Conservation (phyloP, 2,113 vertebrate species). For the Aix galericulata region DNA sequence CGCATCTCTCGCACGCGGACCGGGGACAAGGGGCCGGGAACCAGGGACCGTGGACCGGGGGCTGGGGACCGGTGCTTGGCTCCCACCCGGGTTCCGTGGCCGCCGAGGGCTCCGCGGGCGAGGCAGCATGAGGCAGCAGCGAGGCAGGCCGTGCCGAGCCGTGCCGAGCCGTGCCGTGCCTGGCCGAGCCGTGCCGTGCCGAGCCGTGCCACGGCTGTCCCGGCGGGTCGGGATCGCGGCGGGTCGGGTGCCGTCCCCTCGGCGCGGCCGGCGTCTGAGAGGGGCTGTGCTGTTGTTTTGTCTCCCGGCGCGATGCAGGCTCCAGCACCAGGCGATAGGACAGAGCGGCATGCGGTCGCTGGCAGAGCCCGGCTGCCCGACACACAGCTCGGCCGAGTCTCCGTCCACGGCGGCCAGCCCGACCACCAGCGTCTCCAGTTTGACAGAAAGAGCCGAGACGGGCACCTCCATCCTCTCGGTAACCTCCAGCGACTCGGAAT, state of each 20-base stretch:
- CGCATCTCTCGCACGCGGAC: no score
- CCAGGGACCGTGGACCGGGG: neutral
- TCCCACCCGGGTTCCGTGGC: no score
- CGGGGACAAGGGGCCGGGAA: neutral
- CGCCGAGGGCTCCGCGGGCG: no score
- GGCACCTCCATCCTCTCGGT: conserved; percentile 98
- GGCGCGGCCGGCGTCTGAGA: conserved; percentile 35
- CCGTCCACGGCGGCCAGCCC: conserved; percentile 97
- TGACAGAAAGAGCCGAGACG: conserved; percentile 95
- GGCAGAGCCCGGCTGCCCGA: conserved; percentile 94
- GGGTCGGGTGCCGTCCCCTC: neutral
- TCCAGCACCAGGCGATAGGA: conserved; percentile 98
- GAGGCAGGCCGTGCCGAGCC: no score
- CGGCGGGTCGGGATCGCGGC: neutral
- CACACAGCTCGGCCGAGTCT: conserved; percentile 97
- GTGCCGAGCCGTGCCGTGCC: no score
- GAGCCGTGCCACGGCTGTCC: neutral
- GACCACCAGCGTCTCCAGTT: conserved; percentile 97
- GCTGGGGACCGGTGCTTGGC: no score
- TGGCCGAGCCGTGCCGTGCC: neutral
- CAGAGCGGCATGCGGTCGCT: conserved; percentile 97
- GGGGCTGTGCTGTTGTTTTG: conserved; percentile 69
- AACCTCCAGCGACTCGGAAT: conserved; percentile 99
- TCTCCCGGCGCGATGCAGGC: conserved; percentile 81
- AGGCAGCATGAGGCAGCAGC: no score